Conservation (phyloP, 2,797 vertebrate species). For the Schizopygopsis pylzovi region DNA sequence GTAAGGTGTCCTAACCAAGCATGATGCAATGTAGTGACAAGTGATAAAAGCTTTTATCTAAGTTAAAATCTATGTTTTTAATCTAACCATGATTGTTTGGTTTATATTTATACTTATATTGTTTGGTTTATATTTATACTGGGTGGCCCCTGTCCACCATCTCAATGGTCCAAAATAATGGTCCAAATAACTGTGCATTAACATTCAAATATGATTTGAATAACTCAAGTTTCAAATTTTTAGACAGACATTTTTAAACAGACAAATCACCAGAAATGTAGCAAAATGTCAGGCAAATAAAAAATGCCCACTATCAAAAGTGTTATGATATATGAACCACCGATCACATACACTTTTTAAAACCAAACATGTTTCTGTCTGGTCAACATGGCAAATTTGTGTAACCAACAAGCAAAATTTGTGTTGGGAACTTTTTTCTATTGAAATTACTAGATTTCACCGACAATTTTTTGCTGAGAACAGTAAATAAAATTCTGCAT, state of each 20-base stretch:
- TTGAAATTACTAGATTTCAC: neutral
- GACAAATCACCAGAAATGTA: neutral
- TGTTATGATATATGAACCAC: neutral
- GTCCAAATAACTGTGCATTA: neutral
- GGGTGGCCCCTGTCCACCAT: neutral
- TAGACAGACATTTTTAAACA: too few species aligned
- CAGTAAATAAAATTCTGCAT: neutral
- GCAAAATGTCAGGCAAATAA: neutral
- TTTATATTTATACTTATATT: conserved; percentile 23
- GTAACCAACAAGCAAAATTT: neutral
- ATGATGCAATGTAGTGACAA: conserved; percentile 32
- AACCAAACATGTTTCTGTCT: neutral
- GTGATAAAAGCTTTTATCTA: neutral
- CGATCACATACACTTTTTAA: neutral
- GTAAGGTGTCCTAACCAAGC: conserved; percentile 27
- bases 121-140: conserved; percentile 20
- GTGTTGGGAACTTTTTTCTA: neutral
- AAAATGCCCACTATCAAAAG: neutral
- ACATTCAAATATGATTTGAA: neutral
- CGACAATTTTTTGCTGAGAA: neutral
- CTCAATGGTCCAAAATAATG: neutral
- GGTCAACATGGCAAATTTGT: neutral
- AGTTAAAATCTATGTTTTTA: neutral
- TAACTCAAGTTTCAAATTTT: neutral
- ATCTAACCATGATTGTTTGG: neutral